Conservation (phyloP, 2,888 invertebrate genomes). For the Drosophila quasianomalipes region DNA sequence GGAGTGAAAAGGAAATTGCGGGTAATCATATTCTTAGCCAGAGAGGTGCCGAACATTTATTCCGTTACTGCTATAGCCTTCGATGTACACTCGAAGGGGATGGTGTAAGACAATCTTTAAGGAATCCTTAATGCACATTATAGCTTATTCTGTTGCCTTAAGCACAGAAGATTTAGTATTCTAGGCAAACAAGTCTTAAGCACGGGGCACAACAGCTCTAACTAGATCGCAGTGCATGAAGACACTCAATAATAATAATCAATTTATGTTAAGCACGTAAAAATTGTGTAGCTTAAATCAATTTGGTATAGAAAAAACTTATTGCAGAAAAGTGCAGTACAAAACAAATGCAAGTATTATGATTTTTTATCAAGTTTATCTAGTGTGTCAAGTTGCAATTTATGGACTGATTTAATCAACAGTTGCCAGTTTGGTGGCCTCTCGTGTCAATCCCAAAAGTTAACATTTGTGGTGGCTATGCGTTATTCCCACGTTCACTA, state of each 20-base stretch:
- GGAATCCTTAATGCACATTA: not conserved
- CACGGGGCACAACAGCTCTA: no score
- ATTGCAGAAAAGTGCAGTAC: not conserved
- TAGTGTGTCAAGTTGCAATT: constrained; percentile 2
- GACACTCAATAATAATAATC: no score
- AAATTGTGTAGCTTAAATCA: not conserved
- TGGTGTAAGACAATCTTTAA: not conserved
- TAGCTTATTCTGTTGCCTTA: not conserved
- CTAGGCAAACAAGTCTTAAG: not conserved
- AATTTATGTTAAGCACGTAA: no score
- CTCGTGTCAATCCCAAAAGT: constrained; percentile 2
- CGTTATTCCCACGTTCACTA: not conserved
- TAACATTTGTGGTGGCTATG: constrained; percentile 4
- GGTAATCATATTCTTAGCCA: not conserved
- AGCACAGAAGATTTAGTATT: not conserved
- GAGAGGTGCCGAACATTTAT: not conserved
- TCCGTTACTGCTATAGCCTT: not conserved
- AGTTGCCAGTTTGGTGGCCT: not conserved
- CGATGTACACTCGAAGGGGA: not conserved
- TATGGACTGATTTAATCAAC: constrained; percentile 9
- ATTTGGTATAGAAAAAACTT: not conserved
- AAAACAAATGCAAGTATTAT: not conserved
- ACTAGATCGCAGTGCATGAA: no score
- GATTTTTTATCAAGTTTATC: not conserved
- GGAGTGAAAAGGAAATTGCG: not conserved